phyloP scores from a whole-genome alignment of 2,113 vertebrate genomes.

The Dipodomys ordii region DNA sequence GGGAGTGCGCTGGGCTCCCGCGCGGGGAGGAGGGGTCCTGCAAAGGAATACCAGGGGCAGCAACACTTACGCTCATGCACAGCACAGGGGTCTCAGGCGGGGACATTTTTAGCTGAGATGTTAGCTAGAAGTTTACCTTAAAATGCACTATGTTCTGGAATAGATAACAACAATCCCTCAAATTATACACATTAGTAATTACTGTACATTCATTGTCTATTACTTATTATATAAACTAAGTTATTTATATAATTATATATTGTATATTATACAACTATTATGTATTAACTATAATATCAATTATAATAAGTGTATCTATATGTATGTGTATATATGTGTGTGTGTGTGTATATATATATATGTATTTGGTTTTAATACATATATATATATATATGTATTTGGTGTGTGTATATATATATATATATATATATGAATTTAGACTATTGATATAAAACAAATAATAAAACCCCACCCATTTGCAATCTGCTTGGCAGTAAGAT shows the following conservation, averaged over 20 bases:
- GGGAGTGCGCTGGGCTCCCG: slow-evolving; percentile 97
- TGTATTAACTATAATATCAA: too few species aligned
- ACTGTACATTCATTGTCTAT: too few species aligned
- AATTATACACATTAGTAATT: not conserved
- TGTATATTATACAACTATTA: too few species aligned
- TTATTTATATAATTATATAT: too few species aligned
- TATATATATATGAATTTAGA: not conserved
- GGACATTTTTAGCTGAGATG: slow-evolving; percentile 8
- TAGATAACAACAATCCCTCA: not conserved
- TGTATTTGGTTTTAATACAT: too few species aligned
- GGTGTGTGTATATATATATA: too few species aligned
- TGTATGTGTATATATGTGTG: too few species aligned
- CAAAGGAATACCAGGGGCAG: slow-evolving; percentile 47
- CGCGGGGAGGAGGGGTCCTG: slow-evolving; percentile 98
- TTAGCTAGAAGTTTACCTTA: not conserved
- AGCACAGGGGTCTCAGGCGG: not conserved
- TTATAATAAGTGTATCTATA: not conserved
- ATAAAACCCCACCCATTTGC: not conserved
- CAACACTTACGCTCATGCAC: not conserved
- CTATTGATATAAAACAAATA: slow-evolving; percentile 51
- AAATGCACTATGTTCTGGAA: slow-evolving; percentile 8
- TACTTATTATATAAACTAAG: too few species aligned
- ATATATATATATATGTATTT: too few species aligned
- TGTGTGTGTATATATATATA: too few species aligned
- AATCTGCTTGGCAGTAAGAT: not conserved